A percentile compares a stretch with the other conserved stretches of the same genome.
phyloP scores from a whole-genome alignment of 2,888 invertebrate species.

The Clivina fossor region DNA sequence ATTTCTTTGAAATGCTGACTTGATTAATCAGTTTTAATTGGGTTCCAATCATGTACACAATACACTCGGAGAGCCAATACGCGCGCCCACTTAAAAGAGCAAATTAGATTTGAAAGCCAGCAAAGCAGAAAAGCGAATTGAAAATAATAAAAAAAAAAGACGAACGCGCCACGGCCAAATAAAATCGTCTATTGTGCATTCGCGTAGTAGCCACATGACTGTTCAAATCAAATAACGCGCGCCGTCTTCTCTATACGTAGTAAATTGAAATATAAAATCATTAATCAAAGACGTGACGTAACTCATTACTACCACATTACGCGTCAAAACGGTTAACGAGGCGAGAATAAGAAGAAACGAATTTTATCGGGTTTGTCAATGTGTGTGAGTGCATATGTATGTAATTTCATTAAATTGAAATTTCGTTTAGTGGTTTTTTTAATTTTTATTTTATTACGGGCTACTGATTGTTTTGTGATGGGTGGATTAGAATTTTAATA shows the following conservation, averaged over 20 bases:
- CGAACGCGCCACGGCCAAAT: neutral
- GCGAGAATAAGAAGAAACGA: neutral
- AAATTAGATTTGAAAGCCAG: neutral
- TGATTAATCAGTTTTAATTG: too few relatives aligned
- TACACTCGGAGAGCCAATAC: too few relatives aligned
- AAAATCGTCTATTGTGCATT: neutral
- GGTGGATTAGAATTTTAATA: too few relatives aligned
- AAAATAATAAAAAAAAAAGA: neutral
- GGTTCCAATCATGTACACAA: too few relatives aligned
- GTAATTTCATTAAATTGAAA: neutral
- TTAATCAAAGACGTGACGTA: slow-evolving; percentile 50
- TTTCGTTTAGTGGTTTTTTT: neutral
- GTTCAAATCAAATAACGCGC: slow-evolving; percentile 13
- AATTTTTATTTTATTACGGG: too few relatives aligned
- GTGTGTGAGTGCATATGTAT: neutral
- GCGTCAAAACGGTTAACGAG: slow-evolving; percentile 47
- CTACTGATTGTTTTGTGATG: too few relatives aligned
- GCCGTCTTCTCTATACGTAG: too few relatives aligned
- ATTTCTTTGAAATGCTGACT: too few relatives aligned
- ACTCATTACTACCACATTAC: slow-evolving; percentile 52
- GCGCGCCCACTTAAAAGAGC: neutral
- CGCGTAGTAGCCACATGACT: slow-evolving; percentile 2
- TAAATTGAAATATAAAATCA: slow-evolving; percentile 51
- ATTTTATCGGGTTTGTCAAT: neutral
- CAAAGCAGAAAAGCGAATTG: neutral